Conservation (phyloP, 2,113 vertebrate genomes). For the Oxygymnocypris stewartii region DNA sequence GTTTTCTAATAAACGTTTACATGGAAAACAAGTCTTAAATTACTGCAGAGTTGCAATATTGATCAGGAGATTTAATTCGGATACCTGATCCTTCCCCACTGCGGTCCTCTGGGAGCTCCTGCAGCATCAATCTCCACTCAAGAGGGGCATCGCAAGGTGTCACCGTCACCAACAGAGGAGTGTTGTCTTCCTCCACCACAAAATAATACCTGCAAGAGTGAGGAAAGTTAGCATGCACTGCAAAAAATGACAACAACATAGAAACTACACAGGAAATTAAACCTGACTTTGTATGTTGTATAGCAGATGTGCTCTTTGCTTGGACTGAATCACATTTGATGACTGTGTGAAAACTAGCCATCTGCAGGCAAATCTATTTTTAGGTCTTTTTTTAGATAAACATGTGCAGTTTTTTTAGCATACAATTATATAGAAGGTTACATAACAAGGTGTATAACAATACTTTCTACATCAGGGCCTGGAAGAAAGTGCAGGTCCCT, state of each 20-base stretch:
- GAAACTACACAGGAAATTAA: not conserved
- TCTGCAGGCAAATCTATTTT: not conserved
- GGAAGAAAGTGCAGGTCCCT: not conserved
- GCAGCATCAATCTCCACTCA: constrained; percentile 93
- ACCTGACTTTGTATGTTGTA: constrained; percentile 3
- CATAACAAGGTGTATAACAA: not conserved
- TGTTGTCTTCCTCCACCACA: constrained; percentile 97
- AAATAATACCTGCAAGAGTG: constrained; percentile 88
- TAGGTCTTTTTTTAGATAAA: not conserved
- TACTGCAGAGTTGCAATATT: constrained; percentile 36
- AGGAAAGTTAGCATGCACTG: not conserved
- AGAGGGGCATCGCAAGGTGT: constrained; percentile 95
- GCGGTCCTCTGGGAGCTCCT: constrained; percentile 92
- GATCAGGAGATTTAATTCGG: constrained; percentile 50
- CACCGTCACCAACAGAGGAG: constrained; percentile 91
- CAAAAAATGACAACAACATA: not conserved
- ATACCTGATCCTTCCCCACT: constrained; percentile 94
- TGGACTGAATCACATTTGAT: not conserved
- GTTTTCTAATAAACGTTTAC: constrained; percentile 26
- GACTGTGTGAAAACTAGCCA: constrained; percentile 16
- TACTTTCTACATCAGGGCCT: not conserved
- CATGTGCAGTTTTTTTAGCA: not conserved
- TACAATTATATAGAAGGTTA: not conserved
- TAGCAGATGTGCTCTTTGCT: constrained; percentile 25
- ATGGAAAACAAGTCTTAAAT: constrained; percentile 41